phyloP scores from a whole-genome alignment of 1,140 invertebrate species.

The Nasonia giraulti region DNA sequence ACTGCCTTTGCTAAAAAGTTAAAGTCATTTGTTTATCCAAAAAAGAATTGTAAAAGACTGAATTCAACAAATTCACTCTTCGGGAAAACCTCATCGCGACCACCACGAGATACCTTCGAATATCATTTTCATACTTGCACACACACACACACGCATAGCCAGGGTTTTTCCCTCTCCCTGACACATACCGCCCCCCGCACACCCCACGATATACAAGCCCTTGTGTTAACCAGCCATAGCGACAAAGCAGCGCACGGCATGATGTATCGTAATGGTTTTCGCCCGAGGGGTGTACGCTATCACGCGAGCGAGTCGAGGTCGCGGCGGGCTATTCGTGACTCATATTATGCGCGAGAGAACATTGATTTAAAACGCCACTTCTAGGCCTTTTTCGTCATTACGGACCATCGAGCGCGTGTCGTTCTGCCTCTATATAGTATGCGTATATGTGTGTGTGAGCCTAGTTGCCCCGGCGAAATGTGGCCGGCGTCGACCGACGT shows the following conservation, averaged over 20 bases:
- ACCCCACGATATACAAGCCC: not conserved
- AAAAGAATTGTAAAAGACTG: too few relatives aligned
- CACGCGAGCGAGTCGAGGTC: not conserved
- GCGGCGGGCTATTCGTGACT: not conserved
- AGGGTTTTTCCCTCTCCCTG: not conserved
- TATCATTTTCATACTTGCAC: not conserved
- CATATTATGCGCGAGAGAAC: not conserved
- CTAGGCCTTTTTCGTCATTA: not conserved
- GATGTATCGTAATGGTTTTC: slow-evolving; percentile 32
- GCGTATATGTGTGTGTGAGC: too few relatives aligned
- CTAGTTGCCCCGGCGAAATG: too few relatives aligned
- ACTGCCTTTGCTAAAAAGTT: too few relatives aligned
- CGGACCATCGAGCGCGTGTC: not conserved
- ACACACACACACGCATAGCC: not conserved
- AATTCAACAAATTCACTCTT: too few relatives aligned
- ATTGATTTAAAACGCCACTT: slow-evolving; percentile 30
- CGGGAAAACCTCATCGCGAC: not conserved
- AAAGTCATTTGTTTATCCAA: too few relatives aligned
- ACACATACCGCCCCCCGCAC: not conserved
- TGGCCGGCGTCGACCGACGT: not conserved
- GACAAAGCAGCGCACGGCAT: slow-evolving; percentile 26
- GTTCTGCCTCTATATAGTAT: not conserved
- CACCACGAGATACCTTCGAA: not conserved
- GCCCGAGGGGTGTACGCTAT: not conserved
- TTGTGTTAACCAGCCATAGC: slow-evolving; percentile 8